Base-by-base conservation (phyloP, 2,888 invertebrate genomes). In the Meiosimyza decipiens region DNA sequence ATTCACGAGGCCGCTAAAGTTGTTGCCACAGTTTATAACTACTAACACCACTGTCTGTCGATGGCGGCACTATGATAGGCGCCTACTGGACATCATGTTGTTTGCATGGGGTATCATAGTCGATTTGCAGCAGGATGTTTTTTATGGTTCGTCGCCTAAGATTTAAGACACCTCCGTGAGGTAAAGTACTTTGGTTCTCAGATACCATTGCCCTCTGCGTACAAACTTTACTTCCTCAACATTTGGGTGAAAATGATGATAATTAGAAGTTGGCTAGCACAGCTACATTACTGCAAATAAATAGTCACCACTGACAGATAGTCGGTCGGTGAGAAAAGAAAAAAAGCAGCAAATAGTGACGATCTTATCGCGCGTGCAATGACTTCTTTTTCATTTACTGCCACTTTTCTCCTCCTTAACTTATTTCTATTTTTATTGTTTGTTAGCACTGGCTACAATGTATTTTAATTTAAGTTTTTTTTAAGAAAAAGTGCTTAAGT, bases 361-460 rank as follows among this genome's bases (percentile, higher is more conserved):
- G 52, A 54, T 70, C 63, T 68, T 70, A 70, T 70, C 70, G 62
- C 52, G 40, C 70, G 74, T 76, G 74, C 75, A 74, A 74, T 75
- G 76, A 77, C 74, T 77, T 77, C 73, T 71, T 68, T 60, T 65
- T 13, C 51, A 62, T n/a, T 16, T 16, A 47, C 15, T 28, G 40
- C 40, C 40, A 40, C 40, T 40, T 40, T 28, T 28, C 22, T 2
- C 22, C 28, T 28, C 28, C 28, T 4, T 28, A 4, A 40, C 9
- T 40, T 40, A 9, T 9, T 40, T 40, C 40, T 40, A 40, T 40
- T 40, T 40, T 40, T 40, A 40, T 40, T 40, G 40, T 40, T 40
- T 40, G 40, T 40, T 7, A 9, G 40, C 40, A 40, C 40, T 40
- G 6, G 40, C 47, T 63, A 40, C 47, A 40, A 47, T 49, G n/a